These are phyloP conservation scores for Pharmacophagus antenor DNA, from an alignment of 2,888 invertebrate species.

Conservation along the genomic window DNA sequence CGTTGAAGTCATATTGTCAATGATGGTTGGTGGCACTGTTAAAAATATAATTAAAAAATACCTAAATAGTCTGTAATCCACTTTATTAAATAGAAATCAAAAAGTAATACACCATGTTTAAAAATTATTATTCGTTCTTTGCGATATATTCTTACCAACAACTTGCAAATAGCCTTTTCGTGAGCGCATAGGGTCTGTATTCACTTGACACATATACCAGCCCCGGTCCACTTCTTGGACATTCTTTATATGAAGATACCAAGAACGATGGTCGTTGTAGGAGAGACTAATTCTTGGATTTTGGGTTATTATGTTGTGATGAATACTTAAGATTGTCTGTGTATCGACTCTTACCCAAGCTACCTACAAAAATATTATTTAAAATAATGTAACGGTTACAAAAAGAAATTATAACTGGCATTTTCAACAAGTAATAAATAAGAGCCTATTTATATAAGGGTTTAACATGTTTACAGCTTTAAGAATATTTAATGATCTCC, in stretches of 20 bases:
- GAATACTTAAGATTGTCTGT: constrained; percentile 94
- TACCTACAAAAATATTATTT: constrained; percentile 80
- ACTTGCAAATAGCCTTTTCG: constrained; percentile 94
- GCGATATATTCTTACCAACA: constrained; percentile 85
- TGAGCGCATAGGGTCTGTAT: constrained; percentile 96
- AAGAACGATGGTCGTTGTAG: constrained; percentile 94
- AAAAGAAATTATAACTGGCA: too few species aligned
- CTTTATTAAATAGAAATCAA: neutral
- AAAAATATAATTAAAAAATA: neutral
- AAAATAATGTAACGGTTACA: too few species aligned
- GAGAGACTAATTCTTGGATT: constrained; percentile 93
- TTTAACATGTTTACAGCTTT: constrained; percentile 39
- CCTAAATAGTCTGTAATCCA: neutral
- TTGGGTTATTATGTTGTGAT: constrained; percentile 94
- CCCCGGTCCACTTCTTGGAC: too few species aligned
- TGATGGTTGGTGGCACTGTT: constrained; percentile 93
- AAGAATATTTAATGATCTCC: constrained; percentile 46
- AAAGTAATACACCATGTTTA: too few species aligned
- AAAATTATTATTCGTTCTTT: neutral
- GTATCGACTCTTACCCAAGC: constrained; percentile 97
- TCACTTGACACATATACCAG: constrained; percentile 96
- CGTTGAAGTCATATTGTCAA: constrained; percentile 93
- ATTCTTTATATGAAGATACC: too few species aligned
- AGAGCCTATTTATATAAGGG: constrained; percentile 1
- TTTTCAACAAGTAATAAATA: neutral